Conservation (phyloP, 2,888 invertebrate genomes). For the Patella caerulea region DNA sequence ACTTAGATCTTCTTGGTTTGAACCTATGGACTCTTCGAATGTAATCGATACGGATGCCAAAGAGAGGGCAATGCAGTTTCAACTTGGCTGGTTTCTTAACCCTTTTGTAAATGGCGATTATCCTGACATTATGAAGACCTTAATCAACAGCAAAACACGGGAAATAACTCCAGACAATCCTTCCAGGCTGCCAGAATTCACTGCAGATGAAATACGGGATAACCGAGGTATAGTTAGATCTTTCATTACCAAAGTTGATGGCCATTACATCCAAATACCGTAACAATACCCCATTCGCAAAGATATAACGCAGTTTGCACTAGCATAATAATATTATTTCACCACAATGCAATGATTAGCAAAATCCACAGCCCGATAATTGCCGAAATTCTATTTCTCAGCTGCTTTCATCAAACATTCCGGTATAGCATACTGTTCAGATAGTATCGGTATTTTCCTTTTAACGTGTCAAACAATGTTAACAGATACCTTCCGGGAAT, state of each 20-base stretch:
- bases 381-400: too few relatives aligned
- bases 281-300: too few relatives aligned
- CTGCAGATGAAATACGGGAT: constrained; percentile 32
- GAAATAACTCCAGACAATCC: constrained; percentile 13
- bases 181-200: constrained; percentile 46
- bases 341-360: too few relatives aligned
- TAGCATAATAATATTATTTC: too few relatives aligned
- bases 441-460: too few relatives aligned
- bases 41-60: neutral
- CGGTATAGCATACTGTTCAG: too few relatives aligned
- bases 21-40: neutral
- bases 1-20: neutral
- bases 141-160: constrained; percentile 29
- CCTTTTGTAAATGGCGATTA: constrained; percentile 72
- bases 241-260: neutral
- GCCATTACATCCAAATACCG: neutral
- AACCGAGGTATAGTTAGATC: constrained; percentile 38
- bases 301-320: too few relatives aligned
- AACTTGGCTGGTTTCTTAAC: neutral
- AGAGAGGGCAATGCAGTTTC: neutral
- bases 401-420: too few relatives aligned
- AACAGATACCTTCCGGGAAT: too few relatives aligned
- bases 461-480: too few relatives aligned
- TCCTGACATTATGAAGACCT: constrained; percentile 51
- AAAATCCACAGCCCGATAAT: too few relatives aligned